Base-by-base conservation (phyloP, 1,140 invertebrate species). In the Bombus waltoni region DNA sequence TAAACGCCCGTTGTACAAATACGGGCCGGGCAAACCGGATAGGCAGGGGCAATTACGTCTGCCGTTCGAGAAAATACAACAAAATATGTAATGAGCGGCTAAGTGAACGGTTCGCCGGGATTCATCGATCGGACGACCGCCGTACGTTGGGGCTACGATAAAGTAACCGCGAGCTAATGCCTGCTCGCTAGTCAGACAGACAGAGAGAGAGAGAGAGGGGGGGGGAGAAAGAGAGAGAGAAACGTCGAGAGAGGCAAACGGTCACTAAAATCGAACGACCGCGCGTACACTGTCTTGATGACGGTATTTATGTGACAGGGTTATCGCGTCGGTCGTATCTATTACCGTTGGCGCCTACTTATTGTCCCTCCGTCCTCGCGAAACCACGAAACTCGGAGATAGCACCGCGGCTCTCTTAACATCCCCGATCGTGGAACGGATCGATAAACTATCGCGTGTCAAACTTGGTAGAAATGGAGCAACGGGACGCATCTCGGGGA, bases 231-330 rank as follows among this genome's bases (percentile, higher is more conserved):
- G 35, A 35, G 44, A 32, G n/a, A 44, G 65, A 57, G 65, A 44
- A 78, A 78, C 71, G 35, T 1, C 5, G 38, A 32, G 42, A 74
- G 38, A 32, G 42, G 78, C 57, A 18, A 83, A 74, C 76, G 75
- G 57, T 32, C 65, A 57, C 59, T 72, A 74, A 70, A 88, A 71
- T 81, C 68, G 74, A 85, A 88, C 86, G 77, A 68, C 44, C 32
- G 44, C n/a, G 18, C 47, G 47, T 53, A 79, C 25, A 13, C 57
- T 18, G 76, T 42, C 80, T 75, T 88, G 87, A 89, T 88, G 83
- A 82, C 68, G 44, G 66, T 89, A 89, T 88, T 89, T 89, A 80
- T 86, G 77, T 68, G 79, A 80, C 76, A 62, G 76, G 78, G 88
- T 89, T 89, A 89, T 89, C 88, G 66, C 9, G 62, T 42, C 74